These are phyloP conservation scores for Phymanthus crucifer DNA, from an alignment of 92 coral and sea anemone species.

Conservation along the genomic window DNA sequence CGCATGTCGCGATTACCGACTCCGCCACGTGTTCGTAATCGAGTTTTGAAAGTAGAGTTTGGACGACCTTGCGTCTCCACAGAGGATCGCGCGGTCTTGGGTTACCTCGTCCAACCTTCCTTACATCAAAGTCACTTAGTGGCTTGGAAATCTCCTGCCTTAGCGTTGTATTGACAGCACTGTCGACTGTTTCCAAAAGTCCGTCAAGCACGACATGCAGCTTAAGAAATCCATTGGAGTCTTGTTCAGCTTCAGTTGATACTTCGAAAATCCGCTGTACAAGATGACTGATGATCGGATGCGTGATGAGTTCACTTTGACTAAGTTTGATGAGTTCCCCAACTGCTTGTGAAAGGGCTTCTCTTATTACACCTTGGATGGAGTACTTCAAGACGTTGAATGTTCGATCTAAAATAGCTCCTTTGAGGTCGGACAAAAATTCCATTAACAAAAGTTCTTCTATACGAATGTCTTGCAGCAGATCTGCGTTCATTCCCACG, in stretches of 20 bases:
- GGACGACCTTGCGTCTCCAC: constrained; percentile 54
- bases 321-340: constrained; percentile 32
- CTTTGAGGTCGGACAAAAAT: constrained; percentile 43
- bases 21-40: constrained; percentile 23
- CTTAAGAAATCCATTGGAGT: constrained; percentile 16
- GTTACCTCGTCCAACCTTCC: constrained; percentile 26
- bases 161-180: constrained; percentile 26
- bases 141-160: constrained; percentile 49
- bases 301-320: constrained; percentile 1
- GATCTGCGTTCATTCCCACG: constrained; percentile 5
- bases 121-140: constrained; percentile 43
- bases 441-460: constrained; percentile 42
- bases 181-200: constrained; percentile 23
- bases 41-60: constrained; percentile 41
- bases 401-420: constrained; percentile 38
- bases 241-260: constrained; percentile 7
- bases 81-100: constrained; percentile 30
- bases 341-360: constrained; percentile 30
- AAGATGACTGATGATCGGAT: constrained; percentile 32
- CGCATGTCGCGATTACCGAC: constrained; percentile 33
- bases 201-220: constrained; percentile 42
- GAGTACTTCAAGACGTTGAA: constrained; percentile 40
- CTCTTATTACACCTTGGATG: constrained; percentile 27
- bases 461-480: neutral
- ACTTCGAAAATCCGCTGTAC: constrained; percentile 26